Conservation (phyloP, 2,113 vertebrate species). For the Eleginops maclovinus region DNA sequence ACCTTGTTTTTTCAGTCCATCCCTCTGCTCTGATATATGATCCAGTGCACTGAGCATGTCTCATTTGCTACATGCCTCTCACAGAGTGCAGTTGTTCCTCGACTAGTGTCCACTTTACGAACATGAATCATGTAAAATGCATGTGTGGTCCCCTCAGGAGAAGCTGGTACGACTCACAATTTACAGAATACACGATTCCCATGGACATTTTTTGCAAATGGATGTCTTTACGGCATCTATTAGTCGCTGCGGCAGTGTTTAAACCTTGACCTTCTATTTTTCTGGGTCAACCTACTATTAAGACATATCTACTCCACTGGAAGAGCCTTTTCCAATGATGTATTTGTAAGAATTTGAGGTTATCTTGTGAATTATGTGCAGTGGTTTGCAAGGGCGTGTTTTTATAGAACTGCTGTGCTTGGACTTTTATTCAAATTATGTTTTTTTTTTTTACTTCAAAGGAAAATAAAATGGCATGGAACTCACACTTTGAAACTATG, state of each 20-base stretch:
- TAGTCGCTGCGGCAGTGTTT: conserved; percentile 1
- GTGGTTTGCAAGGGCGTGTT: conserved; percentile 14
- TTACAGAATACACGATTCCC: background rate
- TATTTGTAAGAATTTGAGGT: background rate
- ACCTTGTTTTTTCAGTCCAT: conserved; percentile 8
- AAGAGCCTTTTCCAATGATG: background rate
- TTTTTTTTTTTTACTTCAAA: conserved; percentile 32
- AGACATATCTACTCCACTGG: background rate
- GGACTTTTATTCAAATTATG: conserved; percentile 34
- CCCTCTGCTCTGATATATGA: background rate
- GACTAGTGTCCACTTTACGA: conserved; percentile 26
- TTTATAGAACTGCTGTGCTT: conserved; percentile 31
- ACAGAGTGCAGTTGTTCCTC: background rate
- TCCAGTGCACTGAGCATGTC: background rate
- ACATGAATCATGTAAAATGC: conserved; percentile 51
- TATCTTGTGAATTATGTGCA: background rate
- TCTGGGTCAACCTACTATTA: background rate
- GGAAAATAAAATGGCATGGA: conserved; percentile 17
- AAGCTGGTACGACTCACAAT: background rate
- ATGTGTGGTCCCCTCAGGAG: conserved; percentile 10
- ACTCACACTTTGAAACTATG: conserved; percentile 27
- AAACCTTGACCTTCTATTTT: conserved; percentile 18
- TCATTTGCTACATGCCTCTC: conserved; percentile 18
- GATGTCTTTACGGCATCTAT: conserved; percentile 1
- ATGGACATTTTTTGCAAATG: conserved; percentile 14